Evolutionary conservation across 2,888 invertebrate genomes (phyloP), one percentile per base, ranked within the genome.

Genomic region (Ophraella communa): DNA sequence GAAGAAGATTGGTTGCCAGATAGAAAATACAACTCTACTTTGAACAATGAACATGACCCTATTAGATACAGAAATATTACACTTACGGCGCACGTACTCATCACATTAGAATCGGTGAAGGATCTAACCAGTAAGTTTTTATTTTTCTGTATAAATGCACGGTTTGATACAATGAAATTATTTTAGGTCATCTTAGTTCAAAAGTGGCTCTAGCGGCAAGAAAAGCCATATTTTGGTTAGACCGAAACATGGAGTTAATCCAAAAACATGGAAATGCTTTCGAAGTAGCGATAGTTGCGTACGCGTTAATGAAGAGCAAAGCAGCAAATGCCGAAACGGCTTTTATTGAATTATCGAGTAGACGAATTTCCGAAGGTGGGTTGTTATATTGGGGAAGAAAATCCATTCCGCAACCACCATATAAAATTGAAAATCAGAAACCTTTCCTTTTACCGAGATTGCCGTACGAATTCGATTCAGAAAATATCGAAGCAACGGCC

Each of bases 401-500:
- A 71, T 83, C 86, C 14, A 87, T 95, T 1, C 94, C 95, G 0
- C 87, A 87, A 64, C 93, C 94, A 0, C 94, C 94, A 0, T 89
- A 88, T 71, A 95, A 95, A 82, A 86, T 91, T 76, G 95, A 95
- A 83, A 95, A 95, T 83, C 95, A 95, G 78, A 93, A 94, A 78
- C 94, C 94, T 5, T 96, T 95, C 87, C 84, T 93, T 0, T 83
- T 95, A 66, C 95, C 97, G 0, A 88, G 97, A 0, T 83, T 95
- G 64, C 94, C 95, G 0, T 94, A 95, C 80, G 89, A 88, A 73
- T 94, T 91, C 79, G 98, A 98, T 83, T 89, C 94, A 0, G 91
- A 93, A 78, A 97, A 96, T 80, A 91, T 97, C 49, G 96, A 96
- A 77, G 90, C 96, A 0, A 98, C 97, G 0, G 92, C 96, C 0